phyloP scores from a whole-genome alignment of 1,140 invertebrate species.

The Megalonaias nervosa region DNA sequence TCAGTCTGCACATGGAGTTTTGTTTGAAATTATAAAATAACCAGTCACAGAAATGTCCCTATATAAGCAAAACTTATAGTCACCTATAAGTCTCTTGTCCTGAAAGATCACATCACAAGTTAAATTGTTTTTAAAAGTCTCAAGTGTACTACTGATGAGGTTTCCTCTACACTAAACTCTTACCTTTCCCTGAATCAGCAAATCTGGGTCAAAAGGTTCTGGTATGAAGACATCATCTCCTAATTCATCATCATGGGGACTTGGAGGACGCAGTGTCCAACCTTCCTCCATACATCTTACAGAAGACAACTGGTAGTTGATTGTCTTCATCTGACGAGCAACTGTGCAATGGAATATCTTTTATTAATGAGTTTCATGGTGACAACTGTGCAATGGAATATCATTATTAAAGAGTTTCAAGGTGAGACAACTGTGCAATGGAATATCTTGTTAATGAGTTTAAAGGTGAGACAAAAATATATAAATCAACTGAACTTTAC shows the following conservation, averaged over 20 bases:
- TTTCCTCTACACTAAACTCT: neutral
- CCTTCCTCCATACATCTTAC: slow-evolving; percentile 69
- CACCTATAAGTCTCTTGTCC: too few relatives aligned
- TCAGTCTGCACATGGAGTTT: too few relatives aligned
- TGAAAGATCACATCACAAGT: too few relatives aligned
- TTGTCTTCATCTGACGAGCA: slow-evolving; percentile 69
- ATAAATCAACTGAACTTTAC: neutral
- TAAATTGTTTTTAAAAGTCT: too few relatives aligned
- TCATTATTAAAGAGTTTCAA: neutral
- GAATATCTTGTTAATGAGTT: neutral
- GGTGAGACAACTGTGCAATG: neutral
- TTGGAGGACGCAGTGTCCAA: slow-evolving; percentile 67
- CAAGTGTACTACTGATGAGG: too few relatives aligned
- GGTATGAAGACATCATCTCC: slow-evolving; percentile 59
- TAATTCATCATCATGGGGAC: slow-evolving; percentile 50
- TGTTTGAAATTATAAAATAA: too few relatives aligned
- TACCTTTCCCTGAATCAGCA: slow-evolving; percentile 53
- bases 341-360: slow-evolving; percentile 34
- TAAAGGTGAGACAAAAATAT: neutral
- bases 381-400: neutral
- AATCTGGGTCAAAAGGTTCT: slow-evolving; percentile 54
- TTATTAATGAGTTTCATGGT: neutral
- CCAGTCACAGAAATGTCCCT: too few relatives aligned
- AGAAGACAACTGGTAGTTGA: slow-evolving; percentile 71
- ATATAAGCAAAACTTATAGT: too few relatives aligned